A percentile compares a stretch with the other conserved stretches of the same genome.
These are phyloP conservation scores for Plebejus argus DNA, from an alignment of 2,888 invertebrate species.

Conservation along the genomic window DNA sequence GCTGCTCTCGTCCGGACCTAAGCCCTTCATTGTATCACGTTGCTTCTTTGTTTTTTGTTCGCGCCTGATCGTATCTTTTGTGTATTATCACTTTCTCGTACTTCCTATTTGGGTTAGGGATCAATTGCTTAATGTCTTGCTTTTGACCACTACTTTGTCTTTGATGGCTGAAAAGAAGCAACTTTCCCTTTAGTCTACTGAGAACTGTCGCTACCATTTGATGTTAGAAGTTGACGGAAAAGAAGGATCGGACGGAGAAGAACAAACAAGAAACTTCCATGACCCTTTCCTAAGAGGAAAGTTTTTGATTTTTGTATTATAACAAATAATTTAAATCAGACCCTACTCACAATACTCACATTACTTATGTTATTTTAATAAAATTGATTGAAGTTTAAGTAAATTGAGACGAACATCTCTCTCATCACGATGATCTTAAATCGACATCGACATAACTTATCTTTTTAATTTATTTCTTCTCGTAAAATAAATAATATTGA, in stretches of 20 bases:
- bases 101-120: not conserved
- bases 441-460: not conserved
- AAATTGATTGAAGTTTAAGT: too few relatives aligned
- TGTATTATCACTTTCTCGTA: not conserved
- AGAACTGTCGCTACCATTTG: too few relatives aligned
- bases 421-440: not conserved
- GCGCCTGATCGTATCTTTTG: slow-evolving; percentile 25
- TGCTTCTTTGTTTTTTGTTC: slow-evolving; percentile 33
- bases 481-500: slow-evolving; percentile 12
- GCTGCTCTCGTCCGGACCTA: slow-evolving; percentile 57
- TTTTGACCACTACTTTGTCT: not conserved
- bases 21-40: slow-evolving; percentile 59
- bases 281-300: too few relatives aligned
- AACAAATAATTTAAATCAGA: too few relatives aligned
- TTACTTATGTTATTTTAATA: too few relatives aligned
- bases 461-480: slow-evolving; percentile 1
- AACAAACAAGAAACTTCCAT: too few relatives aligned
- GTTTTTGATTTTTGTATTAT: too few relatives aligned
- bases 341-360: too few relatives aligned
- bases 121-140: not conserved
- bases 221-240: too few relatives aligned
- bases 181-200: too few relatives aligned
- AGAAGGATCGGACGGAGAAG: too few relatives aligned
- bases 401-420: not conserved
- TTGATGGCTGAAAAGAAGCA: too few relatives aligned